These are phyloP conservation scores for Brachionichthys hirsutus DNA, from an alignment of 2,113 vertebrate genomes.

Conservation along the genomic window DNA sequence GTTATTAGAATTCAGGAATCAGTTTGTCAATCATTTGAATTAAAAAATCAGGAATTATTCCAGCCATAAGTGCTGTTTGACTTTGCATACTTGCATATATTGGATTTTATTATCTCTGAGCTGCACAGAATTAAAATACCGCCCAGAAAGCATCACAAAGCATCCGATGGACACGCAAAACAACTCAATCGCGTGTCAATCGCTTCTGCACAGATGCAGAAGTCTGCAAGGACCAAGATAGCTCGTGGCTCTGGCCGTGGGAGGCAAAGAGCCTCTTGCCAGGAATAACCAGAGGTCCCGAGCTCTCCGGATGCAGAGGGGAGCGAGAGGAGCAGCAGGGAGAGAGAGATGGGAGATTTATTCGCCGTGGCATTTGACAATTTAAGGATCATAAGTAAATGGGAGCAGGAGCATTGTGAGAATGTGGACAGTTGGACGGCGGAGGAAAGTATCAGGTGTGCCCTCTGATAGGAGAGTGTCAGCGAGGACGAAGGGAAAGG, in stretches of 20 bases:
- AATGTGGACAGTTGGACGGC: too few relatives aligned
- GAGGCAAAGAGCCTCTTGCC: conserved; percentile 24
- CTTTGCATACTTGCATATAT: neutral
- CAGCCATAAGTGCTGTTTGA: neutral
- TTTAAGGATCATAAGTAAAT: too few relatives aligned
- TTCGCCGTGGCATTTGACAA: too few relatives aligned
- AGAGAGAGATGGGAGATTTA: conserved; percentile 44
- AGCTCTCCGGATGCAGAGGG: conserved; percentile 7
- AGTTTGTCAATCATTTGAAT: neutral
- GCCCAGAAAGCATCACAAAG: neutral
- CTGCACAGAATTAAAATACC: neutral
- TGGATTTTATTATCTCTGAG: neutral
- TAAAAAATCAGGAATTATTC: neutral
- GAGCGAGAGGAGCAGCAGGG: conserved; percentile 13
- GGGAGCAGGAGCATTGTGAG: too few relatives aligned
- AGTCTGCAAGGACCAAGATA: conserved; percentile 18
- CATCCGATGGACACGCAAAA: neutral
- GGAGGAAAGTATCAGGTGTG: too few relatives aligned
- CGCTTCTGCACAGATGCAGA: conserved; percentile 11
- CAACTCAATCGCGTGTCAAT: conserved; percentile 26
- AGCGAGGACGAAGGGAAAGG: too few relatives aligned
- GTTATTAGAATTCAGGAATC: neutral
- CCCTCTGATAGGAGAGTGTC: too few relatives aligned
- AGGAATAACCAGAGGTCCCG: conserved; percentile 37
- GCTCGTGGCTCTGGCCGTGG: conserved; percentile 40